Conservation (phyloP, 2,888 invertebrate species). For the Dryocosmus kuriphilus region DNA sequence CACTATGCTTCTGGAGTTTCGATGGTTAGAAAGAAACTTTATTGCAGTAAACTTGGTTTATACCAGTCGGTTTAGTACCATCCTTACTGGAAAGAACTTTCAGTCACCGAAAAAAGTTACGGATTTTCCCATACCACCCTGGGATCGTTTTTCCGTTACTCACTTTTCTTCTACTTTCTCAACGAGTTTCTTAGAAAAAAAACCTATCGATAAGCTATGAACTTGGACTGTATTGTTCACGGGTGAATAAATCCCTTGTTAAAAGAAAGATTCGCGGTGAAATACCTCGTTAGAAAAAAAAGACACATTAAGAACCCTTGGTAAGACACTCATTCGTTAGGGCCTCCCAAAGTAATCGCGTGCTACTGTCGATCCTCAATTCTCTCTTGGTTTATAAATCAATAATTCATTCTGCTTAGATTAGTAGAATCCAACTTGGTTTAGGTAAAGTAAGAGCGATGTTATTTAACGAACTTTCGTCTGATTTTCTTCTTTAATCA, state of each 20-base stretch:
- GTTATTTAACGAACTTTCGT: too few relatives aligned
- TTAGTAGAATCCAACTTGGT: background rate
- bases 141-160: conserved; percentile 43
- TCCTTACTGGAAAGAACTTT: conserved; percentile 49
- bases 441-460: background rate
- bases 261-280: conserved; percentile 32
- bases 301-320: conserved; percentile 5
- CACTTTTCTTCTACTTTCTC: conserved; percentile 39
- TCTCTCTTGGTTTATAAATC: background rate
- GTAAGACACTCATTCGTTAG: conserved; percentile 12
- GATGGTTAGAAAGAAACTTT: conserved; percentile 49
- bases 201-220: conserved; percentile 41
- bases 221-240: conserved; percentile 41
- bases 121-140: conserved; percentile 42
- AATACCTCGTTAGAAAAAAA: conserved; percentile 32
- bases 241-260: conserved; percentile 38
- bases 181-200: conserved; percentile 32
- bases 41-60: conserved; percentile 49
- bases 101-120: conserved; percentile 44
- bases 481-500: too few relatives aligned
- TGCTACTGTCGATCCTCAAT: background rate
- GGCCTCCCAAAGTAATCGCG: background rate
- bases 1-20: conserved; percentile 30
- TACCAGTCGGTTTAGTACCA: conserved; percentile 44
- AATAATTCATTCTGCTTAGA: background rate